phyloP scores from a whole-genome alignment of 2,888 invertebrate genomes.

The Leptinotarsa rubiginosa region DNA sequence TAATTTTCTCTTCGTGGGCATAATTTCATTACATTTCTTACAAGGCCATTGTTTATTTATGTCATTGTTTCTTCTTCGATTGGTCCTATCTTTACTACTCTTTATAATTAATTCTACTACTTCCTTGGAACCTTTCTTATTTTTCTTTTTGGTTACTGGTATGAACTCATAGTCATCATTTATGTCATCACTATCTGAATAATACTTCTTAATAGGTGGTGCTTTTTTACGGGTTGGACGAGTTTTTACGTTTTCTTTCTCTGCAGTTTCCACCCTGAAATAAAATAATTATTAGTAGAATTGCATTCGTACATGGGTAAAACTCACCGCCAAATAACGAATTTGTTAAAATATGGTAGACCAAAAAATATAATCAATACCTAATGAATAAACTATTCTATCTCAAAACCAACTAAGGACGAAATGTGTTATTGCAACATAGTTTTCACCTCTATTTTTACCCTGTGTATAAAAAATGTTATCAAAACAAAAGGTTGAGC shows the following conservation, averaged over 20 bases:
- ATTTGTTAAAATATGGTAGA: not conserved
- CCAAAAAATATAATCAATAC: too few species aligned
- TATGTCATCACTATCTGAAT: conserved; percentile 15
- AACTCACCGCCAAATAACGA: not conserved
- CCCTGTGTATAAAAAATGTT: too few species aligned
- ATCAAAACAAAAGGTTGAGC: too few species aligned
- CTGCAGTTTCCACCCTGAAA: not conserved
- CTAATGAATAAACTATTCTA: too few species aligned
- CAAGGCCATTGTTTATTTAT: conserved; percentile 51
- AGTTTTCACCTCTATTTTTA: too few species aligned
- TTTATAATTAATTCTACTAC: conserved; percentile 6
- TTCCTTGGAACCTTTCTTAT: conserved; percentile 24
- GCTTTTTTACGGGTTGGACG: not conserved
- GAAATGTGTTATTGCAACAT: too few species aligned
- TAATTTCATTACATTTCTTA: conserved; percentile 54
- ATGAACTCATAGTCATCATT: conserved; percentile 33
- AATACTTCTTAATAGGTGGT: not conserved
- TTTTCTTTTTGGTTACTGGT: conserved; percentile 32
- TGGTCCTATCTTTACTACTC: not conserved
- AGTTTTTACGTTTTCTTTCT: not conserved
- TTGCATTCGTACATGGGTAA: not conserved
- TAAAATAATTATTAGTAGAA: not conserved
- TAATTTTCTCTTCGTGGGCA: conserved; percentile 50
- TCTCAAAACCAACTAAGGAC: too few species aligned
- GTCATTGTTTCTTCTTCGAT: conserved; percentile 31